Evolutionary conservation across 2,797 vertebrate genomes (phyloP).

Genomic region (Sebastes variabilis): DNA sequence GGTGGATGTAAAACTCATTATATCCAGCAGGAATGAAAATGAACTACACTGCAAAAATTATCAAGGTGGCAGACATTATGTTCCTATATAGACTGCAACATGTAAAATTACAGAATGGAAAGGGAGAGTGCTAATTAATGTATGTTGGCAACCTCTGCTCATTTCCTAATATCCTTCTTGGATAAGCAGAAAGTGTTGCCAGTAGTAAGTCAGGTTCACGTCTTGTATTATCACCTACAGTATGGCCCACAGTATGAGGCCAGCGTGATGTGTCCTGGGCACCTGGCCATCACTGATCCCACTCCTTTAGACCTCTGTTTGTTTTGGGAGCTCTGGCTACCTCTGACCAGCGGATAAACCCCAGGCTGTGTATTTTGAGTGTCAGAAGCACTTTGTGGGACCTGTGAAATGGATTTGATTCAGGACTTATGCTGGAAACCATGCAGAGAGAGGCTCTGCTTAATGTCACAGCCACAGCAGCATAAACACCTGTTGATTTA

Average conservation of each 20-base stretch:
- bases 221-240: slow-evolving; percentile 63
- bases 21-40: slow-evolving; percentile 75
- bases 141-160: slow-evolving; percentile 46
- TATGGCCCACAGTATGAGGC: slow-evolving; percentile 50
- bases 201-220: slow-evolving; percentile 40
- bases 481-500: slow-evolving; percentile 84
- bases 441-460: slow-evolving; percentile 65
- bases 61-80: slow-evolving; percentile 77
- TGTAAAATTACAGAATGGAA: slow-evolving; percentile 74
- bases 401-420: slow-evolving; percentile 78
- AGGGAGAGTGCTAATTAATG: slow-evolving; percentile 63
- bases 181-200: slow-evolving; percentile 30
- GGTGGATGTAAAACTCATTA: slow-evolving; percentile 80
- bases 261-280: slow-evolving; percentile 70
- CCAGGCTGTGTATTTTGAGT: slow-evolving; percentile 79
- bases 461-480: slow-evolving; percentile 70
- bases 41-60: slow-evolving; percentile 68
- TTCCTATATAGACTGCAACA: slow-evolving; percentile 60
- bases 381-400: slow-evolving; percentile 81
- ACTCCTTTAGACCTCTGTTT: slow-evolving; percentile 77
- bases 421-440: slow-evolving; percentile 58
- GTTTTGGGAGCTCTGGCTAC: slow-evolving; percentile 79
- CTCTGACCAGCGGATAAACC: slow-evolving; percentile 78
- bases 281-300: slow-evolving; percentile 73
- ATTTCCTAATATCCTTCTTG: slow-evolving; percentile 44